phyloP scores from a whole-genome alignment of 2,113 vertebrate genomes.

The Daubentonia madagascariensis region DNA sequence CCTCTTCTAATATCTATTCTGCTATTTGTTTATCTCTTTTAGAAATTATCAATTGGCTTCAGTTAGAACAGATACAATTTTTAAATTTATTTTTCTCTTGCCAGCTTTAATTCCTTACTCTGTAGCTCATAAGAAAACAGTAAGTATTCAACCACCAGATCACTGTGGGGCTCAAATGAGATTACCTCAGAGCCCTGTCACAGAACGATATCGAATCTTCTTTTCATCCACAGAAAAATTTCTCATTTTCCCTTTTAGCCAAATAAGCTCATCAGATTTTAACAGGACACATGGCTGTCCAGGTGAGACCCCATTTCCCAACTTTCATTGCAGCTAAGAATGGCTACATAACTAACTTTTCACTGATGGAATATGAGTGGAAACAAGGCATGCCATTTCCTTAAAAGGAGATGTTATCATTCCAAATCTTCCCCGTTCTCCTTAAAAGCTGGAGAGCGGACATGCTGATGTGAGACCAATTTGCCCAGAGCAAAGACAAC shows the following conservation, averaged over 20 bases:
- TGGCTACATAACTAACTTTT: background rate
- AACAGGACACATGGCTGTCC: background rate
- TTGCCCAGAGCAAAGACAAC: background rate
- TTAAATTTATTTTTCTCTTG: background rate
- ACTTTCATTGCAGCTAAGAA: background rate
- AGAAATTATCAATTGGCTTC: background rate
- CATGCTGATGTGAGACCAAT: background rate
- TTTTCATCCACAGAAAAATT: background rate
- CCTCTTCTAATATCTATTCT: background rate
- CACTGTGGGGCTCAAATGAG: background rate
- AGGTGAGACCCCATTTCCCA: accelerated
- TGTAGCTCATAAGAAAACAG: background rate
- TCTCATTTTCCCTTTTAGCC: background rate
- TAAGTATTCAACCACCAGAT: background rate
- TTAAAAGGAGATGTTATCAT: background rate
- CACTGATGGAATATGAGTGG: background rate
- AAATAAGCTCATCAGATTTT: background rate
- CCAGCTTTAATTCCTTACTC: background rate
- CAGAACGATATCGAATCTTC: accelerated
- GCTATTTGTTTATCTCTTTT: background rate
- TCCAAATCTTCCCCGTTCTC: background rate
- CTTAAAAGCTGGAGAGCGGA: background rate
- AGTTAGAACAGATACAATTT: background rate
- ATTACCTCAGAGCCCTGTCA: background rate
- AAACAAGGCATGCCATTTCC: background rate